Conservation (phyloP, 2,888 invertebrate genomes). For the Caenorhabditis virilis region DNA sequence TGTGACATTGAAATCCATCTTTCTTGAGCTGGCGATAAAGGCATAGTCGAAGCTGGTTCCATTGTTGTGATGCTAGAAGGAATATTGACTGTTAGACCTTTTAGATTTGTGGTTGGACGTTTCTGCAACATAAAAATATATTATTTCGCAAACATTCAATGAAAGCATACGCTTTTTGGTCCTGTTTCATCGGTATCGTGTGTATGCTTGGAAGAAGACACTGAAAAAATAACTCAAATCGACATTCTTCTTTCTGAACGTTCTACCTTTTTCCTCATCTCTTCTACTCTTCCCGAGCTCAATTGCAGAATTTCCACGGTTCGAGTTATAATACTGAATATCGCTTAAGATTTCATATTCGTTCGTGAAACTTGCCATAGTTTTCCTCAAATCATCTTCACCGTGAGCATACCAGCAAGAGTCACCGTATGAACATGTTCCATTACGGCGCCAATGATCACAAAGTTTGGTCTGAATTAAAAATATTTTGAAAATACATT, state of each 20-base stretch:
- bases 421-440: slow-evolving; percentile 30
- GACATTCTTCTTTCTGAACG: too few relatives aligned
- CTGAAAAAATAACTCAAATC: too few relatives aligned
- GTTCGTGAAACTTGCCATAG: neutral
- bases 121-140: slow-evolving; percentile 5
- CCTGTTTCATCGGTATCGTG: too few relatives aligned
- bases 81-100: slow-evolving; percentile 32
- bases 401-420: slow-evolving; percentile 40
- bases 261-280: too few relatives aligned
- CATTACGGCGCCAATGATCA: slow-evolving; percentile 33
- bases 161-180: neutral
- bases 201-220: neutral
- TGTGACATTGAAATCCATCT: slow-evolving; percentile 36
- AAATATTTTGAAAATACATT: slow-evolving; percentile 2
- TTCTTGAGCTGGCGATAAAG: slow-evolving; percentile 35
- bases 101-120: slow-evolving; percentile 26
- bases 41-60: slow-evolving; percentile 11
- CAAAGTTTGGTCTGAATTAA: slow-evolving; percentile 39
- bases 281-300: too few relatives aligned
- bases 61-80: slow-evolving; percentile 15
- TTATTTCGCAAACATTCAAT: neutral
- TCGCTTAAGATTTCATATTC: too few relatives aligned
- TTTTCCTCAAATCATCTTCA: slow-evolving; percentile 28
- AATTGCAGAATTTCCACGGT: too few relatives aligned
- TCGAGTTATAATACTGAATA: too few relatives aligned